Conservation (phyloP, 2,113 vertebrate species). For the Oxyruncus cristatus region DNA sequence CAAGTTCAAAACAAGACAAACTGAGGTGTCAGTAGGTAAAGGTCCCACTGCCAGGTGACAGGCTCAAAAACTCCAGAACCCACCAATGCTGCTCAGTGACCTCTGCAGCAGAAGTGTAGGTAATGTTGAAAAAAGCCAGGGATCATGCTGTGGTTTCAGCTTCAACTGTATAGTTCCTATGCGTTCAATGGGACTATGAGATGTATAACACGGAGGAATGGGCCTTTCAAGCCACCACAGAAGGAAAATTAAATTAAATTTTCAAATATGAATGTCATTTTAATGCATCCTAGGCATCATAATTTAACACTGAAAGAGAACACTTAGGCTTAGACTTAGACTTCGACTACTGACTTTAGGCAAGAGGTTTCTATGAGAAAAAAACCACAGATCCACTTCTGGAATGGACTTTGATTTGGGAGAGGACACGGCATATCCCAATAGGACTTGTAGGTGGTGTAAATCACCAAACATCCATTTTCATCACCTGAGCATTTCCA, state of each 20-base stretch:
- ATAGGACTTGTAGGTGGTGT: background rate
- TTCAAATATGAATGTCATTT: background rate
- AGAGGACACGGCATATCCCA: background rate
- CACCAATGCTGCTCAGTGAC: background rate
- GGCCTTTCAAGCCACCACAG: background rate
- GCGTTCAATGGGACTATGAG: background rate
- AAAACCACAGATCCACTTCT: background rate
- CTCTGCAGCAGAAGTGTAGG: background rate
- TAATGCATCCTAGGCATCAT: background rate
- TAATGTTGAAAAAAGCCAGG: background rate
- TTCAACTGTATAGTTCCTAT: background rate
- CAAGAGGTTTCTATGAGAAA: background rate
- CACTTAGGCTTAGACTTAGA: background rate
- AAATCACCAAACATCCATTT: background rate
- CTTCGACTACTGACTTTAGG: background rate
- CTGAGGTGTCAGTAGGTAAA: background rate
- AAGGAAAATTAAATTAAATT: background rate
- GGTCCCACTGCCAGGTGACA: accelerated
- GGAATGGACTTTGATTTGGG: background rate
- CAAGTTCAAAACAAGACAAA: background rate
- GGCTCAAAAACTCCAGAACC: background rate
- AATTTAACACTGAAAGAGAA: background rate
- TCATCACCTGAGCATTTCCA: background rate
- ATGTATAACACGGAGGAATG: background rate
- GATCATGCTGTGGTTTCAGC: background rate